Evolutionary conservation across 2,797 vertebrate species (phyloP).

Genomic region (Ficedula albicollis): DNA sequence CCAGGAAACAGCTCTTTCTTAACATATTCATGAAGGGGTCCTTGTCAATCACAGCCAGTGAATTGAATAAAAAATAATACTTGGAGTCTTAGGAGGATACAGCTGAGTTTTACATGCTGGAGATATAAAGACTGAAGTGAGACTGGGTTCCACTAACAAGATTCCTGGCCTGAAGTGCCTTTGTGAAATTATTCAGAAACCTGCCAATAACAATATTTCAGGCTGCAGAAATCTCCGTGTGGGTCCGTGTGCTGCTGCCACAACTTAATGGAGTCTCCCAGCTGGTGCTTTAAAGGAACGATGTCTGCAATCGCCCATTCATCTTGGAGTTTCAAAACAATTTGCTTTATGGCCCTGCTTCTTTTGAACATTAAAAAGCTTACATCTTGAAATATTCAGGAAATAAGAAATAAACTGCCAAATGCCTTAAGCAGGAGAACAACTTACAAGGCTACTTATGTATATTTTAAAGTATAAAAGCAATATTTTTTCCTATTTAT

Average conservation of each 20-base stretch:
- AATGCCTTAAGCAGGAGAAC: slow-evolving; percentile 29
- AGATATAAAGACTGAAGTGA: slow-evolving; percentile 53
- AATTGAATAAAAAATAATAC: slow-evolving; percentile 66
- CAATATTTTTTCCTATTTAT: slow-evolving; percentile 64
- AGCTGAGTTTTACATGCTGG: slow-evolving; percentile 52
- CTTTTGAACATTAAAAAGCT: slow-evolving; percentile 70
- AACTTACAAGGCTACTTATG: slow-evolving; percentile 33
- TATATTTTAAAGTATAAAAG: slow-evolving; percentile 52
- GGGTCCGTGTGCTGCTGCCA: slow-evolving; percentile 47
- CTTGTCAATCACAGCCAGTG: slow-evolving; percentile 65
- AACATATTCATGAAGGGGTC: slow-evolving; percentile 62
- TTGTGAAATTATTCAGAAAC: slow-evolving; percentile 64
- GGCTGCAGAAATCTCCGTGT: slow-evolving; percentile 42
- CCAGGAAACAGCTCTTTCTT: slow-evolving; percentile 47
- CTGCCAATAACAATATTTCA: slow-evolving; percentile 55
- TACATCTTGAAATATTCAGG: slow-evolving; percentile 62
- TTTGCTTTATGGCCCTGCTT: slow-evolving; percentile 45
- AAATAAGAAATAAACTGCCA: slow-evolving; percentile 63
- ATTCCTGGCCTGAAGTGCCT: slow-evolving; percentile 52
- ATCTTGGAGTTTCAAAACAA: slow-evolving; percentile 68
- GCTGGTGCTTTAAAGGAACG: slow-evolving; percentile 57
- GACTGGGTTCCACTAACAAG: slow-evolving; percentile 33
- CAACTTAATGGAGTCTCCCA: slow-evolving; percentile 60
- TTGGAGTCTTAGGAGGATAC: slow-evolving; percentile 20
- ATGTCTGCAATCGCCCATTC: slow-evolving; percentile 44